Conservation (phyloP, 2,113 vertebrate genomes). For the Pterocles burchelli region DNA sequence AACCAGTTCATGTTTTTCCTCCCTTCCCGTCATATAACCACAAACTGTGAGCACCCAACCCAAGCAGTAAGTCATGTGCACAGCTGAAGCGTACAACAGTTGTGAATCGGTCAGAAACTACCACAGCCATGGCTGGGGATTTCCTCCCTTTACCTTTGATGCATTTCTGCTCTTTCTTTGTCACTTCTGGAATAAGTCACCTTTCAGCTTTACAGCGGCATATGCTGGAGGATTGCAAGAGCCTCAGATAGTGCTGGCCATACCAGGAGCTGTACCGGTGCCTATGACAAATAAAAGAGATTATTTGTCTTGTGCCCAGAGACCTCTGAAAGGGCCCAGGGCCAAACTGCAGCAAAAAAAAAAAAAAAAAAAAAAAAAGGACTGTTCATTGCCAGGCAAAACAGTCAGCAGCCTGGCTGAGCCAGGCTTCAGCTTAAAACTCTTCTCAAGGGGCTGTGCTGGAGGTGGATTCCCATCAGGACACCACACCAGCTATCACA, state of each 20-base stretch:
- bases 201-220: not conserved
- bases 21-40: not conserved
- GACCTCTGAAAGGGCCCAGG: not conserved
- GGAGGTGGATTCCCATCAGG: not conserved
- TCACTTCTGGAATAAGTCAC: not conserved
- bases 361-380: not conserved
- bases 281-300: conserved; percentile 2
- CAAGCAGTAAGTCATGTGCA: not conserved
- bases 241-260: conserved; percentile 2
- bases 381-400: not conserved
- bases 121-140: not conserved
- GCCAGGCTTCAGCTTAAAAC: not conserved
- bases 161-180: not conserved
- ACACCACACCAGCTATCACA: not conserved
- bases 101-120: not conserved
- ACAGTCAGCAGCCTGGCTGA: not conserved
- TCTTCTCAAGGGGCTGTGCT: not conserved
- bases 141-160: not conserved
- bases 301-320: not conserved
- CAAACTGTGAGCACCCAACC: not conserved
- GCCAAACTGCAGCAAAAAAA: not conserved
- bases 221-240: not conserved
- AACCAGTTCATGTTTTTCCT: not conserved
- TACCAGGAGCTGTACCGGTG: not conserved
- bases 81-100: not conserved